Percentiles rank a stretch among this genome's conserved stretches.
Evolutionary conservation across 2,113 vertebrate genomes (phyloP).

Genomic region (Nanorana parkeri): DNA sequence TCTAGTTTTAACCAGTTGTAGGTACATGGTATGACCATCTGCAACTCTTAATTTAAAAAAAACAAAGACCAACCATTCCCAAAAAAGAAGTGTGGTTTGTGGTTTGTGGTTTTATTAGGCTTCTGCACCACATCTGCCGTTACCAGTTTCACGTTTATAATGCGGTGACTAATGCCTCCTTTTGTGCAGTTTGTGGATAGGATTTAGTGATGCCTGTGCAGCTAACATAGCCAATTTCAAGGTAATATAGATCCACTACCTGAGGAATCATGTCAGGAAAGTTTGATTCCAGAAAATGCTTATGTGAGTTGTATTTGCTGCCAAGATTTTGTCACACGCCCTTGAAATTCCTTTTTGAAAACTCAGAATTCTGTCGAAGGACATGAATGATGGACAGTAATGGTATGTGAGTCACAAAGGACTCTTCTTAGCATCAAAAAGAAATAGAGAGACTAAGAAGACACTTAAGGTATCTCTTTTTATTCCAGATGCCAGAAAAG

Average conservation of each 20-base stretch:
- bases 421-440: slow-evolving; percentile 15
- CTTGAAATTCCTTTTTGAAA: not conserved
- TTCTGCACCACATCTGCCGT: too few species aligned
- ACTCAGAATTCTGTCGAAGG: not conserved
- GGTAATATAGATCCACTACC: not conserved
- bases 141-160: too few species aligned
- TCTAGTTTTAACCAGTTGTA: too few species aligned
- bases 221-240: not conserved
- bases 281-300: slow-evolving; percentile 5
- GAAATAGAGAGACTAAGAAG: not conserved
- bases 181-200: too few species aligned
- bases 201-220: too few species aligned
- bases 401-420: slow-evolving; percentile 7
- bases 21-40: too few species aligned
- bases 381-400: slow-evolving; percentile 17
- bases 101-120: too few species aligned
- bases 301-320: not conserved
- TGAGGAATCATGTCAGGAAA: not conserved
- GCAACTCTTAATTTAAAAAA: too few species aligned
- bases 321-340: not conserved
- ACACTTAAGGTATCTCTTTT: slow-evolving; percentile 41
- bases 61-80: too few species aligned
- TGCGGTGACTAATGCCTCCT: too few species aligned
- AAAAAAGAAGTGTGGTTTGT: too few species aligned
- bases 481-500: slow-evolving; percentile 40